phyloP scores from a whole-genome alignment of 2,888 invertebrate genomes.

The Caenorhabditis uteleia region DNA sequence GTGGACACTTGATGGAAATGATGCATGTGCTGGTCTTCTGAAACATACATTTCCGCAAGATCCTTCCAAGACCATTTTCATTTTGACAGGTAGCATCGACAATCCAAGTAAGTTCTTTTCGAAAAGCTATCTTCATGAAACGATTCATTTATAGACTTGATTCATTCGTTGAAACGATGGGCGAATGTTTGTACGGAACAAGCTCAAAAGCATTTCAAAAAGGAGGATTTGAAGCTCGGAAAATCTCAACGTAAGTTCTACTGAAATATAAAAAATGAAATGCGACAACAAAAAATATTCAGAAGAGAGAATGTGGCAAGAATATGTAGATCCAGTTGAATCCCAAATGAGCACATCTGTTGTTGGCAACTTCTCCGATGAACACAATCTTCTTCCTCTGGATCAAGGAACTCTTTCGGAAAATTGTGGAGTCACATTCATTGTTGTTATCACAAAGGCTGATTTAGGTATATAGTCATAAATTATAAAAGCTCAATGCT shows the following conservation, averaged over 20 bases:
- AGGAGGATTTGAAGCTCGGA: slow-evolving; percentile 38
- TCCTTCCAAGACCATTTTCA: slow-evolving; percentile 51
- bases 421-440: slow-evolving; percentile 60
- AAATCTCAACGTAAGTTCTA: slow-evolving; percentile 26
- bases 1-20: slow-evolving; percentile 63
- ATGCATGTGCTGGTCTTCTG: slow-evolving; percentile 54
- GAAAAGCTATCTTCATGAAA: background rate
- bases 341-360: slow-evolving; percentile 55
- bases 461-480: slow-evolving; percentile 43
- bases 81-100: slow-evolving; percentile 61
- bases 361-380: slow-evolving; percentile 39
- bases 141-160: slow-evolving; percentile 29
- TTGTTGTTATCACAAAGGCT: slow-evolving; percentile 66
- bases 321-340: slow-evolving; percentile 66
- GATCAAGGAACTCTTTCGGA: slow-evolving; percentile 61
- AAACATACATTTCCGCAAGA: slow-evolving; percentile 55
- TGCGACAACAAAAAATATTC: slow-evolving; percentile 10
- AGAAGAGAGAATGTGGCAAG: slow-evolving; percentile 68
- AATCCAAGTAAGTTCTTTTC: slow-evolving; percentile 50
- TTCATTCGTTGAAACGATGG: slow-evolving; percentile 61
- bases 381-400: slow-evolving; percentile 54
- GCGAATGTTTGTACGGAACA: slow-evolving; percentile 54
- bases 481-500: background rate
- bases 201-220: slow-evolving; percentile 53
- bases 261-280: background rate